Conservation (phyloP, 2,797 vertebrate species). For the Vultur gryphus region DNA sequence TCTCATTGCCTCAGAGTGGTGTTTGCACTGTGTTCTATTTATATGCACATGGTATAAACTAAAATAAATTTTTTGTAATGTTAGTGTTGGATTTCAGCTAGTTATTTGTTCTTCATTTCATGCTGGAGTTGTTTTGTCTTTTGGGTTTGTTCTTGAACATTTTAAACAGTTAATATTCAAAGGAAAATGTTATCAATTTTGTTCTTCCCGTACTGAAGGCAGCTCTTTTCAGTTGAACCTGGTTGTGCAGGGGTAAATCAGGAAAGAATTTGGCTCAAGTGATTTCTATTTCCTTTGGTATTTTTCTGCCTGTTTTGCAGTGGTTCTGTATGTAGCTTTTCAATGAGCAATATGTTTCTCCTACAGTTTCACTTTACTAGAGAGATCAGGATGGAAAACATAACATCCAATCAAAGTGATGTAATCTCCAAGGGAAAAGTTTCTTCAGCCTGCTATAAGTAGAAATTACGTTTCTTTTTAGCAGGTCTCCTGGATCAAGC, state of each 20-base stretch:
- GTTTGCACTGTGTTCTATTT: constrained; percentile 36
- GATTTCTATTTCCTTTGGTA: constrained; percentile 17
- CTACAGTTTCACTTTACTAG: constrained; percentile 41
- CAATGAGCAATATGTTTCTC: constrained; percentile 23
- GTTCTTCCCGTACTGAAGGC: neutral
- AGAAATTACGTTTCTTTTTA: constrained; percentile 60
- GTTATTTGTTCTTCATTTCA: neutral
- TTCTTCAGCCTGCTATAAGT: constrained; percentile 60
- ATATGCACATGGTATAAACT: neutral
- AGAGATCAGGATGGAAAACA: constrained; percentile 62
- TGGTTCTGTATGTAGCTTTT: constrained; percentile 20
- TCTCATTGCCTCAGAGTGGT: constrained; percentile 8
- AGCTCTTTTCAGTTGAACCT: neutral
- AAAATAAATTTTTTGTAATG: constrained; percentile 18
- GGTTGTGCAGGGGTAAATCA: neutral
- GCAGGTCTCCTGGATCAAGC: constrained; percentile 38
- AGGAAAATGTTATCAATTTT: neutral
- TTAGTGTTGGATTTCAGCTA: neutral
- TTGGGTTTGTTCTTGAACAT: neutral
- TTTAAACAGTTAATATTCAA: neutral
- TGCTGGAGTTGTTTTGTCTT: neutral
- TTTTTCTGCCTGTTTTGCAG: neutral
- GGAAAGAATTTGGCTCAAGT: neutral
- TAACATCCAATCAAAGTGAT: constrained; percentile 62
- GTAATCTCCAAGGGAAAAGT: constrained; percentile 64